These are phyloP conservation scores for Eulemur macaco DNA, from an alignment of 2,113 vertebrate species.

Conservation along the genomic window DNA sequence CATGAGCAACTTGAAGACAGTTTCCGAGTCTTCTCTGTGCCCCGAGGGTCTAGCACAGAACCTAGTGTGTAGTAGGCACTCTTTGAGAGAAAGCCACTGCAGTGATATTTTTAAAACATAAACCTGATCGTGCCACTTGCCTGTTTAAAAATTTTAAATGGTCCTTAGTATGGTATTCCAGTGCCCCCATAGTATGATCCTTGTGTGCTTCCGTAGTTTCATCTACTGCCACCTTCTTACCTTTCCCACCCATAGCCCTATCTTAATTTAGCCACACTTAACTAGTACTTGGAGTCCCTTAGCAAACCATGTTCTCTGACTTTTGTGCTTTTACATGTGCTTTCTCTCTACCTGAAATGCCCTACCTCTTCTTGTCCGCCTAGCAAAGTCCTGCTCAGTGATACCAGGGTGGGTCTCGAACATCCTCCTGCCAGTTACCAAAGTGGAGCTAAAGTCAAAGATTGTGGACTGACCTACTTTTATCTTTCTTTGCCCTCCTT, in stretches of 20 bases:
- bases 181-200: neutral
- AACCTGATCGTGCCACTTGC: neutral
- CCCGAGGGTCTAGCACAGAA: neutral
- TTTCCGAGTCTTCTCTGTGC: neutral
- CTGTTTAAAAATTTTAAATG: neutral
- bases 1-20: neutral
- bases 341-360: slow-evolving; percentile 35
- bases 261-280: neutral
- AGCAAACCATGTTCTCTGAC: neutral
- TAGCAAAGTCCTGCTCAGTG: neutral
- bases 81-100: neutral
- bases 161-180: neutral
- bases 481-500: slow-evolving; percentile 1
- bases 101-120: slow-evolving; percentile 22
- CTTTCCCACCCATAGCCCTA: neutral
- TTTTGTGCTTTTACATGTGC: neutral
- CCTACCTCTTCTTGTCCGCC: neutral
- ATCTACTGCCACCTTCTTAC: neutral
- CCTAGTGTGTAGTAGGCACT: neutral
- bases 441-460: neutral
- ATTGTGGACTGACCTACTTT: neutral
- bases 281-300: neutral
- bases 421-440: neutral
- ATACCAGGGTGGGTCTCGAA: neutral
- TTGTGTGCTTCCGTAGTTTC: neutral